Evolutionary conservation across 2,113 vertebrate species (phyloP).

Genomic region (Ameiurus melas): DNA sequence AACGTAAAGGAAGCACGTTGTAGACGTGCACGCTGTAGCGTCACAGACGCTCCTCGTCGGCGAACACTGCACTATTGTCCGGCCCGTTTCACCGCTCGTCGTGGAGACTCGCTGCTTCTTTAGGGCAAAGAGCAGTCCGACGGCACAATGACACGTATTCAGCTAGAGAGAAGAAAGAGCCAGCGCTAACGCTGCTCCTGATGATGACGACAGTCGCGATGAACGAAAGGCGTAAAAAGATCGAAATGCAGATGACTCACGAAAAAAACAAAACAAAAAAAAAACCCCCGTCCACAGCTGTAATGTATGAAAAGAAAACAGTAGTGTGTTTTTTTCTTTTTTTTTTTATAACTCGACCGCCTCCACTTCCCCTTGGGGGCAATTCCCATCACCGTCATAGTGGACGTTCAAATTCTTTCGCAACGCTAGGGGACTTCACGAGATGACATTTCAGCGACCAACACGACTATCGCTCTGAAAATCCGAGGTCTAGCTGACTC

Average conservation of each 20-base stretch:
- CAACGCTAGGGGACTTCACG: background rate
- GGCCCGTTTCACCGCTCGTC: background rate
- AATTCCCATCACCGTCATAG: background rate
- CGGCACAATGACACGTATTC: conserved; percentile 50
- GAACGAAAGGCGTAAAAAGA: background rate
- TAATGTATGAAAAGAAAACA: conserved; percentile 13
- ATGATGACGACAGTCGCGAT: background rate
- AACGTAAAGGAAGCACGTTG: background rate
- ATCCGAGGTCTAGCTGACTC: background rate
- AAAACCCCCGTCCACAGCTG: background rate
- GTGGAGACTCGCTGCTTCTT: conserved; percentile 29
- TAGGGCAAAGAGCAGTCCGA: background rate
- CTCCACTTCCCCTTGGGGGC: background rate
- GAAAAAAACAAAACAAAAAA: too few relatives aligned
- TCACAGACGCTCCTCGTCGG: conserved; percentile 1
- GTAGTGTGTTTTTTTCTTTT: background rate
- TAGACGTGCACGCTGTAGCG: too few relatives aligned
- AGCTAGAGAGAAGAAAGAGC: conserved; percentile 7
- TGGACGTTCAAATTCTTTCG: background rate
- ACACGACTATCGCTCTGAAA: background rate
- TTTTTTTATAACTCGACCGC: background rate
- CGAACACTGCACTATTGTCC: conserved; percentile 48
- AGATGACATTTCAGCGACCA: background rate
- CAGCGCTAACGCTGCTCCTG: background rate
- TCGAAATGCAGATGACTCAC: background rate